Percentiles rank a stretch among this genome's conserved stretches.
phyloP scores from a whole-genome alignment of 2,797 vertebrate species.

The Lacerta bilineata region DNA sequence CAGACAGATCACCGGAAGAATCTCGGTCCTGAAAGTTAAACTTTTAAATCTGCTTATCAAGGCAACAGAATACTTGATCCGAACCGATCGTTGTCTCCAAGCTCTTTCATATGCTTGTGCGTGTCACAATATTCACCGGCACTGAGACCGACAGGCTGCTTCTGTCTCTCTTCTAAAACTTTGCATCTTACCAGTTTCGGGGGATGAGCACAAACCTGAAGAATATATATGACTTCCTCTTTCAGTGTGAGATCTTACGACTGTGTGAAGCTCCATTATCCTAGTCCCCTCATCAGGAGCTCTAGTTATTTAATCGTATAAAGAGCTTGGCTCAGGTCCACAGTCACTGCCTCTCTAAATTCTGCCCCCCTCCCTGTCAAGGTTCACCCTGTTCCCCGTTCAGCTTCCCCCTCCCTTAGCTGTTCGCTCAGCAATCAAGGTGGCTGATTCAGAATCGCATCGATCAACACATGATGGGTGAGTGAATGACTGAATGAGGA shows the following conservation, averaged over 20 bases:
- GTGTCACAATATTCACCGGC: not conserved
- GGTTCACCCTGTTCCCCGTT: not conserved
- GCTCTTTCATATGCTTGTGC: not conserved
- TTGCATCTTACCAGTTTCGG: not conserved
- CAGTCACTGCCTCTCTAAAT: not conserved
- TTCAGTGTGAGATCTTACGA: not conserved
- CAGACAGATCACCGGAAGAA: too few relatives aligned
- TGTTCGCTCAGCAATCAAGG: slow-evolving; percentile 18
- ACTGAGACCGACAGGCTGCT: not conserved
- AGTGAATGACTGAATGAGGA: slow-evolving; percentile 27
- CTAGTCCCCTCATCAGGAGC: not conserved
- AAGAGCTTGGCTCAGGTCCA: not conserved
- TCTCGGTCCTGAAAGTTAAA: not conserved
- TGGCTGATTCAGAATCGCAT: slow-evolving; percentile 36
- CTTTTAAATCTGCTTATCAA: not conserved
- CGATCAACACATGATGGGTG: slow-evolving; percentile 57
- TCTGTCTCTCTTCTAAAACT: not conserved
- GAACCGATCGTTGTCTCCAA: not conserved
- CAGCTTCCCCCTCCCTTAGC: not conserved
- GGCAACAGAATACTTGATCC: not conserved
- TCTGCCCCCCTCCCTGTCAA: not conserved
- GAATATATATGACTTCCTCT: not conserved
- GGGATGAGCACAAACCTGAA: not conserved
- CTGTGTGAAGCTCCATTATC: not conserved
- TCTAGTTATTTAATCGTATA: not conserved